Evolutionary conservation across 2,888 invertebrate species (phyloP), one percentile per base, ranked within the genome.

Genomic region (Apomyelois bistriatella): DNA sequence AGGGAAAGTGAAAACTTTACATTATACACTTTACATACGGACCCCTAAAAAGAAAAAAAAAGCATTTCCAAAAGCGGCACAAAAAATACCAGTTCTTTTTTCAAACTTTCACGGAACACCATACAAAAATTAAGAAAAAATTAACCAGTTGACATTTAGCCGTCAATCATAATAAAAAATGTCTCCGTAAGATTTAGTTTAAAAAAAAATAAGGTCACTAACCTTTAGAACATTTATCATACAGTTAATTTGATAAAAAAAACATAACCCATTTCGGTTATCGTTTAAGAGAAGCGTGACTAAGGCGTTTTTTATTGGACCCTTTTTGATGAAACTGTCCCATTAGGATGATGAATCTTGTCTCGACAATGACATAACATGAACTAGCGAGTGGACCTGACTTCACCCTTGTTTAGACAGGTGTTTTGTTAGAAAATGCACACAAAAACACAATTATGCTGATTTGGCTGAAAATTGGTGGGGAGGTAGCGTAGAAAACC

Each of bases 121-220:
- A 38, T n/a, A 28, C 43, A 30, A 43, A 30, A 30, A 43, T 30
- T 4, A 13, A 6, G 13, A 43, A 43, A 43, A 38, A 15, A 38
- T 38, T 38, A n/a, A n/a, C 36, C 1, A 28, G 42, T 43, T 43
- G 43, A 43, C 43, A 43, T 30, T 13, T 43, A 28, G 43, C 13
- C 30, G 43, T 43, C 43, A 43, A 30, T 43, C 43, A 43, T 43
- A 43, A 30, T 12, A 43, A 43, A 43, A 43, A 30, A 43, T 43
- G 30, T 48, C 36, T 37, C 22, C 17, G 16, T n/a, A n/a, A 22
- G n/a, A n/a, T 32, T 32, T 9, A 3, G 17, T 16, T 12, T 15
- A 36, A 48, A 48, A 37, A 43, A 43, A 28, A 13, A 6, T 8
- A 30, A 30, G 30, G 43, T 43, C 43, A 43, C 7, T 30, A 30